Percentiles rank a stretch among this genome's conserved stretches.
Evolutionary conservation across 2,888 invertebrate species (phyloP).

Genomic region (Drosophila austrosaltans): DNA sequence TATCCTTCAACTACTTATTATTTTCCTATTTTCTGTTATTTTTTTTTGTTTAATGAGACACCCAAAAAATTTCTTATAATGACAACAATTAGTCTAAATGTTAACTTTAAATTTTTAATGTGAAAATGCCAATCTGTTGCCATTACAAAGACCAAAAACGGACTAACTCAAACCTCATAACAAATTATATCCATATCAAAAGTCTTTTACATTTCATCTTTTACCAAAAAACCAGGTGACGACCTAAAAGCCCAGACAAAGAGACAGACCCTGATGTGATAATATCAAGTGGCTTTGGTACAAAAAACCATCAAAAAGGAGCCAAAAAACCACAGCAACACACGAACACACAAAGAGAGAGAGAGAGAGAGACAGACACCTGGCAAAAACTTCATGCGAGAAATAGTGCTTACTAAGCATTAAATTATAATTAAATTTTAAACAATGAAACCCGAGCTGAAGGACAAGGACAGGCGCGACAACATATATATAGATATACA

Average conservation of each 20-base stretch:
- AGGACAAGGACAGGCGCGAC: conserved; percentile 24
- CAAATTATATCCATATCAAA: conserved; percentile 66
- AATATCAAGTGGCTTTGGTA: conserved; percentile 72
- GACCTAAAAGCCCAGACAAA: conserved; percentile 50
- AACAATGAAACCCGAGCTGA: conserved; percentile 71
- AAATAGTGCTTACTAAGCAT: conserved; percentile 78
- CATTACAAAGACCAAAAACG: conserved; percentile 30
- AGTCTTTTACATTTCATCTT: conserved; percentile 60
- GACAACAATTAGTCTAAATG: background rate
- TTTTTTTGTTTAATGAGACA: background rate
- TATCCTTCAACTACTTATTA: no score
- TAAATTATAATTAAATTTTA: conserved; percentile 78
- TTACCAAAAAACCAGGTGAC: conserved; percentile 60
- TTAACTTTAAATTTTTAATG: conserved; percentile 44
- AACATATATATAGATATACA: conserved; percentile 35
- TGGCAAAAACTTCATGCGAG: conserved; percentile 29
- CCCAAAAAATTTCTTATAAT: background rate
- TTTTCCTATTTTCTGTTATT: no score
- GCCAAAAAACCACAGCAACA: conserved; percentile 55
- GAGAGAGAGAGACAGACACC: background rate
- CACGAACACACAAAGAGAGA: background rate
- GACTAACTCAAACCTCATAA: conserved; percentile 36
- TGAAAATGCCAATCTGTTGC: conserved; percentile 73
- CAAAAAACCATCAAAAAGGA: conserved; percentile 47
- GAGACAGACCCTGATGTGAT: conserved; percentile 52